These are phyloP conservation scores for Drosophila peninsularis DNA, from an alignment of 2,888 invertebrate species.

Conservation along the genomic window DNA sequence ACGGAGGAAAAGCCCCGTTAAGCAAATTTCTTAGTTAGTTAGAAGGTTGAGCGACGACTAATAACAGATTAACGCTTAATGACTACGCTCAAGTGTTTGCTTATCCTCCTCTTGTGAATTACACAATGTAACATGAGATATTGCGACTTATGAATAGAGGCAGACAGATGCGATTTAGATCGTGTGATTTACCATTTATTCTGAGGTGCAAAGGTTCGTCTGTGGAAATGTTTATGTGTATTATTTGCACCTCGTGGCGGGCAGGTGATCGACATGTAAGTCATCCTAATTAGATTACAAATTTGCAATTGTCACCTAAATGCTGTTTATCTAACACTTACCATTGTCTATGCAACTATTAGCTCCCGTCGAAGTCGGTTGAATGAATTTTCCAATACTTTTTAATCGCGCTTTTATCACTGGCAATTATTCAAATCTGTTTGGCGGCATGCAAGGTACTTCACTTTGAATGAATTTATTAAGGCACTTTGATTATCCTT, in stretches of 20 bases:
- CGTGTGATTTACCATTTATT: constrained; percentile 4
- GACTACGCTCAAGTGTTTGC: constrained; percentile 9
- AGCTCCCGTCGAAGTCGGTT: constrained; percentile 19
- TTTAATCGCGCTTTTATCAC: constrained; percentile 31
- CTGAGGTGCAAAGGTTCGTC: constrained; percentile 4
- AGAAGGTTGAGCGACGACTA: constrained; percentile 8
- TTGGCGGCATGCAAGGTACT: too few relatives aligned
- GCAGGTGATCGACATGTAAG: background rate
- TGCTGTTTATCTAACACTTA: constrained; percentile 31
- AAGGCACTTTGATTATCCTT: constrained; percentile 47
- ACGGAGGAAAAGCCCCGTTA: constrained; percentile 22
- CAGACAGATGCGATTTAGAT: constrained; percentile 6
- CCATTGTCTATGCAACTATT: constrained; percentile 48
- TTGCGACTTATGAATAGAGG: constrained; percentile 7
- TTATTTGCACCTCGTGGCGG: background rate
- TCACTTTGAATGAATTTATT: constrained; percentile 31
- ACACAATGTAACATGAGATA: constrained; percentile 14
- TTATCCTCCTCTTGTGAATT: constrained; percentile 5
- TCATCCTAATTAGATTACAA: constrained; percentile 9
- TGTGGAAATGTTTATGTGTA: background rate
- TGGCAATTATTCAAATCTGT: constrained; percentile 25
- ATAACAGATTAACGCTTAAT: constrained; percentile 2
- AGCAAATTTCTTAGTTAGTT: background rate
- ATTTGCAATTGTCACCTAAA: background rate
- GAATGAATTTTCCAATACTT: constrained; percentile 19